phyloP scores from a whole-genome alignment of 2,888 invertebrate species.

The Coenonympha arcania region DNA sequence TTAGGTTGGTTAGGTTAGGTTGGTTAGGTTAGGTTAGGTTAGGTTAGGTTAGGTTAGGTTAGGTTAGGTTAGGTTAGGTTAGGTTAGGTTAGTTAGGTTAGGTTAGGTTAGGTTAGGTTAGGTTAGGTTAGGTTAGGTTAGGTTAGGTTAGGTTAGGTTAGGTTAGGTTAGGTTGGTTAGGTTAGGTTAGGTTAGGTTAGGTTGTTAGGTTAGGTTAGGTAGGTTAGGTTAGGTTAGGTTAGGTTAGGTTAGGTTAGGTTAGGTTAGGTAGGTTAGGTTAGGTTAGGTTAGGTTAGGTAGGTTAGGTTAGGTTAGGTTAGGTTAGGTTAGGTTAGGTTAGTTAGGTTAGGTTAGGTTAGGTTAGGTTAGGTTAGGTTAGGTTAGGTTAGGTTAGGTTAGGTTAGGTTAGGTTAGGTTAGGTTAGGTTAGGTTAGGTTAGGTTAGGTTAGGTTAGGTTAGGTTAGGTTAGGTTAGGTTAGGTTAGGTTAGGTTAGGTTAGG shows the following conservation, averaged over 20 bases:
- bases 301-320: conserved; percentile 12
- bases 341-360: conserved; percentile 4
- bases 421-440: conserved; percentile 19
- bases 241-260: too few relatives aligned
- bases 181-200: conserved; percentile 34
- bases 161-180: conserved; percentile 26
- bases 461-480: too few relatives aligned
- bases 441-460: too few relatives aligned
- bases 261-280: not conserved
- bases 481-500: conserved; percentile 10
- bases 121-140: conserved; percentile 31
- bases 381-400: conserved; percentile 17
- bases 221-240: conserved; percentile 26
- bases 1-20: too few relatives aligned
- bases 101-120: too few relatives aligned
- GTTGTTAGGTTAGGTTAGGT: too few relatives aligned
- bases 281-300: not conserved
- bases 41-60: conserved; percentile 20
- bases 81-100: conserved; percentile 30
- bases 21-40: conserved; percentile 25
- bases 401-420: conserved; percentile 20
- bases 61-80: conserved; percentile 23
- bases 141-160: conserved; percentile 24
- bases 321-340: conserved; percentile 5
- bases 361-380: conserved; percentile 14